Evolutionary conservation across 2,113 vertebrate species (phyloP).

Genomic region (Microcebus ravelobensis): DNA sequence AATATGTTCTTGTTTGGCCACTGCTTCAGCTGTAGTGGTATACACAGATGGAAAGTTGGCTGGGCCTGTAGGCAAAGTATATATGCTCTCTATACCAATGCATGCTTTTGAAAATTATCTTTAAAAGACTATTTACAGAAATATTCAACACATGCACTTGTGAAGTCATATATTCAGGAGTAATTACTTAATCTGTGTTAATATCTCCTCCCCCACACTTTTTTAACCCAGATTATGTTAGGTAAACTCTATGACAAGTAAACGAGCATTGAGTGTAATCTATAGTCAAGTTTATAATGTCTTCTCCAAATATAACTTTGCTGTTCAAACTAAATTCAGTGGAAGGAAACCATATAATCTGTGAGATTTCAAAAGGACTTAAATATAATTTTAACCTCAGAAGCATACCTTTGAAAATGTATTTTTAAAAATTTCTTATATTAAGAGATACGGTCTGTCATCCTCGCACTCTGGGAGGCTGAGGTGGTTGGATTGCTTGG

Average conservation of each 20-base stretch:
- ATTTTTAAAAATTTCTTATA: background rate
- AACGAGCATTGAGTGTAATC: background rate
- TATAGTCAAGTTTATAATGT: background rate
- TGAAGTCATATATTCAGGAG: background rate
- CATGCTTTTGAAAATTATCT: conserved; percentile 4
- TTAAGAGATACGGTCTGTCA: background rate
- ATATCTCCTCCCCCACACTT: background rate
- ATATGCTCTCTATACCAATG: background rate
- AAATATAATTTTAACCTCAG: background rate
- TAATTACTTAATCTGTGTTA: background rate
- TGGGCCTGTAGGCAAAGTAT: background rate
- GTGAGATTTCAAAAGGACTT: background rate
- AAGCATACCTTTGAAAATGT: background rate
- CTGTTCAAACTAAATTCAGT: background rate
- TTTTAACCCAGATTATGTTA: background rate
- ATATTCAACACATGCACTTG: background rate
- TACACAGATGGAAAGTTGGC: background rate
- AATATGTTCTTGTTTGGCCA: background rate
- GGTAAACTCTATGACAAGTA: background rate
- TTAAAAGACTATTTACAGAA: background rate
- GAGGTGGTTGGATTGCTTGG: no score
- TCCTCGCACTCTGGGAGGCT: no score
- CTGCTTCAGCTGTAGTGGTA: background rate
- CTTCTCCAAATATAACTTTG: background rate
- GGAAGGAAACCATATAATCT: background rate